A percentile compares a stretch with the other conserved stretches of the same genome.
Evolutionary conservation across 2,797 vertebrate species (phyloP).

Genomic region (Neopelma chrysocephalum): DNA sequence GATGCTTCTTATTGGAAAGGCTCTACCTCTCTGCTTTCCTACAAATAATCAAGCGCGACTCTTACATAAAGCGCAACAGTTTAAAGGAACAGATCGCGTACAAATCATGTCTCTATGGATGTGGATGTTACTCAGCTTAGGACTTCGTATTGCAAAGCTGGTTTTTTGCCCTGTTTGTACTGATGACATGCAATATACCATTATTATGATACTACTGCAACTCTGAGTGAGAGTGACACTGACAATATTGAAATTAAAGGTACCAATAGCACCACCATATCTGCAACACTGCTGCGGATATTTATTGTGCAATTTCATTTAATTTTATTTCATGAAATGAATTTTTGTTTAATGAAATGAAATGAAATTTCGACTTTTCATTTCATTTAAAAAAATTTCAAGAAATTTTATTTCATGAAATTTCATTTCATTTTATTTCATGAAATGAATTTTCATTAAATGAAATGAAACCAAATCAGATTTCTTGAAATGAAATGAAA

Average conservation of each 20-base stretch:
- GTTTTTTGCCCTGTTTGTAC: neutral
- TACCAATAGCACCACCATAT: neutral
- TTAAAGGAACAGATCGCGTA: neutral
- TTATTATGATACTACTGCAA: neutral
- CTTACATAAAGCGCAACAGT: neutral
- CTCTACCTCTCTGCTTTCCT: neutral
- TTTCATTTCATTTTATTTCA: too few species aligned
- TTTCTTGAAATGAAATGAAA: too few species aligned
- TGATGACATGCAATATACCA: too few species aligned
- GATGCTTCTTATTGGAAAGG: rapidly evolving
- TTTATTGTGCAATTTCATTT: neutral
- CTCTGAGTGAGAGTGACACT: neutral
- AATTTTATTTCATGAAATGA: too few species aligned
- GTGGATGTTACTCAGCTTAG: neutral
- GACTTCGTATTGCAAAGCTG: neutral
- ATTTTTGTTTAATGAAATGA: too few species aligned
- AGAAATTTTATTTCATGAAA: too few species aligned
- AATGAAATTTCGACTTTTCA: too few species aligned
- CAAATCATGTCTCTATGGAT: rapidly evolving
- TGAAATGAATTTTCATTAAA: too few species aligned
- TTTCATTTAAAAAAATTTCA: neutral
- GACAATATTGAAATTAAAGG: neutral
- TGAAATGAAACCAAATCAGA: too few species aligned
- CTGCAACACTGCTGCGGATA: neutral
- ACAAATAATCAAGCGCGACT: neutral